These are phyloP conservation scores for Penaeus japonicus DNA, from an alignment of 1,140 invertebrate genomes.

Conservation along the genomic window DNA sequence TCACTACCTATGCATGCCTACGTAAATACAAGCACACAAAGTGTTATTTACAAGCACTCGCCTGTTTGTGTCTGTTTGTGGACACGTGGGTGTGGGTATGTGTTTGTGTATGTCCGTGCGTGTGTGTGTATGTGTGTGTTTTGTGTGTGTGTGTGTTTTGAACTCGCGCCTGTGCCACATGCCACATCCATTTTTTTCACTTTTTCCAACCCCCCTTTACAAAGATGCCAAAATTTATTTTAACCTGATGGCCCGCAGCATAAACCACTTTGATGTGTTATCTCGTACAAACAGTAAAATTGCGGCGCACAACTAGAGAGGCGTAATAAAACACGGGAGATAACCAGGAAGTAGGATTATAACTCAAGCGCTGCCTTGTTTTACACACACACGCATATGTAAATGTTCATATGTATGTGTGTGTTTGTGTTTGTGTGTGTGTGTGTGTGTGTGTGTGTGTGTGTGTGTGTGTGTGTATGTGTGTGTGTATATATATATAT, in stretches of 20 bases:
- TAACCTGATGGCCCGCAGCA: too few relatives aligned
- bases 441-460: background rate
- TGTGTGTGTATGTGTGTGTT: background rate
- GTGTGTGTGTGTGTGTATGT: background rate
- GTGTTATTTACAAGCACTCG: too few relatives aligned
- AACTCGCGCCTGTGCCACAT: background rate
- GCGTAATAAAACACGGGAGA: too few relatives aligned
- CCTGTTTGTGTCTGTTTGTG: background rate
- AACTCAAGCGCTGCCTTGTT: background rate
- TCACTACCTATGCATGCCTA: background rate
- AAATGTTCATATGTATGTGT: background rate
- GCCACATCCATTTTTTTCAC: background rate
- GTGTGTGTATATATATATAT: background rate
- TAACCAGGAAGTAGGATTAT: too few relatives aligned
- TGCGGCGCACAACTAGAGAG: too few relatives aligned
- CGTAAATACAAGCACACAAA: background rate
- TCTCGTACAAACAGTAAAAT: background rate
- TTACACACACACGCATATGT: background rate
- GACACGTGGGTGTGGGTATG: background rate
- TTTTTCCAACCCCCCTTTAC: background rate
- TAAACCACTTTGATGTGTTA: too few relatives aligned
- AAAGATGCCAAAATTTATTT: too few relatives aligned
- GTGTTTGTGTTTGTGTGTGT: background rate
- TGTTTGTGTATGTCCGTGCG: background rate
- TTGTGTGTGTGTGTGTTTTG: background rate